Evolutionary conservation across 2,888 invertebrate genomes (phyloP).

Genomic region (Bombylius discolor): DNA sequence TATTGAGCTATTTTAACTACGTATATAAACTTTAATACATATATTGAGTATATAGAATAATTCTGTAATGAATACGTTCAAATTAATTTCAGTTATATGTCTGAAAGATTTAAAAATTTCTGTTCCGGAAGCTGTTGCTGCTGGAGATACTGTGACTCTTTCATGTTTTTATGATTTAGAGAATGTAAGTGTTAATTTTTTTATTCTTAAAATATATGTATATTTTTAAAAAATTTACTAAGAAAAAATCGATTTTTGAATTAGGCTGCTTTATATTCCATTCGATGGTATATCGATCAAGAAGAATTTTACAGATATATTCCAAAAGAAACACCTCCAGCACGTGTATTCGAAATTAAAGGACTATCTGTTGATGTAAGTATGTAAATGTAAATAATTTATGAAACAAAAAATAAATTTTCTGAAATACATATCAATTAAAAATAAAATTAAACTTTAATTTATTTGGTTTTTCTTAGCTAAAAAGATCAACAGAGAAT

Average conservation of each 20-base stretch:
- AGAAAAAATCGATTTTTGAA: neutral
- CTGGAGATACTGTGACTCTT: constrained; percentile 17
- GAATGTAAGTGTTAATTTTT: constrained; percentile 12
- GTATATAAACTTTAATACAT: too few species aligned
- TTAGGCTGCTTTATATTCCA: constrained; percentile 35
- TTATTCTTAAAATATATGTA: too few species aligned
- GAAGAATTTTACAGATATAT: constrained; percentile 43
- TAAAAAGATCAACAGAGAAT: constrained; percentile 32
- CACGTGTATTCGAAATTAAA: constrained; percentile 36
- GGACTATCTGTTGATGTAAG: constrained; percentile 42
- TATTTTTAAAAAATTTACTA: too few species aligned
- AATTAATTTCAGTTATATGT: constrained; percentile 12
- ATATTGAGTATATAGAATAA: too few species aligned
- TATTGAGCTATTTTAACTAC: too few species aligned
- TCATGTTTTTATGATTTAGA: constrained; percentile 19
- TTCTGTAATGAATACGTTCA: too few species aligned
- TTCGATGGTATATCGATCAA: constrained; percentile 42
- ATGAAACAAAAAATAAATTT: neutral
- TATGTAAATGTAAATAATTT: constrained; percentile 10
- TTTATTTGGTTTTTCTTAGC: constrained; percentile 23
- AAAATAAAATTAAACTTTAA: too few species aligned
- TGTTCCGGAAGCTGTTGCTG: constrained; percentile 18
- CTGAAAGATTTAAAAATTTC: constrained; percentile 17
- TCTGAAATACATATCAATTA: too few species aligned
- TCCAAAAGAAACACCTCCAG: constrained; percentile 39